Conservation (phyloP, 2,113 vertebrate species). For the Asarcornis scutulata region DNA sequence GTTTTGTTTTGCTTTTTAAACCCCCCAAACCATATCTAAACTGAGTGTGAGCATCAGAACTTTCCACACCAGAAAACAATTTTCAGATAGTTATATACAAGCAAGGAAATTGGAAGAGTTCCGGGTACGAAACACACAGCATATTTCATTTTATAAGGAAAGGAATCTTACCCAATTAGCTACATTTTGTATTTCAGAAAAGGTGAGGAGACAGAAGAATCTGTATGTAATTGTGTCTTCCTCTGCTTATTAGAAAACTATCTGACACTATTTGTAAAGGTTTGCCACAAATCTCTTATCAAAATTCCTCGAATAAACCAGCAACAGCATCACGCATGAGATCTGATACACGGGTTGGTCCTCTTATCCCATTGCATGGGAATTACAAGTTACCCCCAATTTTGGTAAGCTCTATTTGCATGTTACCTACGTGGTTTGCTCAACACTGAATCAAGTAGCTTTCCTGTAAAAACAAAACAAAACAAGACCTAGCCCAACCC, state of each 20-base stretch:
- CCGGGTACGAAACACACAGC: neutral
- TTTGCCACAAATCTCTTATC: neutral
- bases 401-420: neutral
- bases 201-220: neutral
- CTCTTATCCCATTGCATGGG: rapidly evolving
- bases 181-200: rapidly evolving
- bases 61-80: neutral
- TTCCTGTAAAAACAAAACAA: neutral
- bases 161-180: neutral
- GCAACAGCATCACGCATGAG: neutral
- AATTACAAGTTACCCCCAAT: neutral
- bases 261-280: neutral
- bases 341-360: neutral
- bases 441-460: neutral
- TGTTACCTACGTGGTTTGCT: rapidly evolving
- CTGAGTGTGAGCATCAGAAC: neutral
- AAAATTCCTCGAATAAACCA: neutral
- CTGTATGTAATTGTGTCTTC: neutral
- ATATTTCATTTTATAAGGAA: neutral
- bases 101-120: neutral
- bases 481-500: too few species aligned
- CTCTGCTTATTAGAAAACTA: neutral
- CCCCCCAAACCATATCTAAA: neutral
- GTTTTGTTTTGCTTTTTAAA: neutral
- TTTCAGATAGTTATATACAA: neutral